These are phyloP conservation scores for Amblyraja radiata DNA, from an alignment of 2,797 vertebrate species.

Conservation along the genomic window DNA sequence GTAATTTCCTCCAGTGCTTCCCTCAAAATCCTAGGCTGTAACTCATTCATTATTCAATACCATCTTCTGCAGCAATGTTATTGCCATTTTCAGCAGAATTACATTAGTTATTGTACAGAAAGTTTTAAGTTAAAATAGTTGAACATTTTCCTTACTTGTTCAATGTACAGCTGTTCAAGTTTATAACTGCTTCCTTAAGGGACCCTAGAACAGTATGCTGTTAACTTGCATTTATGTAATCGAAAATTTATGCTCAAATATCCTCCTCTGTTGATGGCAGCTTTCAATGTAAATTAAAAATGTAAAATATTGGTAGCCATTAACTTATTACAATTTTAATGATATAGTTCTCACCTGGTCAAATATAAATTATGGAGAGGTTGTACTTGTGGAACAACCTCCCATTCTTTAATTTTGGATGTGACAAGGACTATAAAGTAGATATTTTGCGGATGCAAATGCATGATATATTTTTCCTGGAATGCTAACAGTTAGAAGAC, in stretches of 20 bases:
- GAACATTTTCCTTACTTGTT: background rate
- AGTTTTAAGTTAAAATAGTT: background rate
- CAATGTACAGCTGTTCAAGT: background rate
- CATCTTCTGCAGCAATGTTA: constrained; percentile 36
- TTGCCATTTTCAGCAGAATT: background rate
- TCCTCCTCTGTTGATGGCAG: no score
- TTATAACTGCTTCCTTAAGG: background rate
- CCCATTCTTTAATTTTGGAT: background rate
- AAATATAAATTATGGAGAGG: background rate
- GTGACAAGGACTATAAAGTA: background rate
- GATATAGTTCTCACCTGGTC: background rate
- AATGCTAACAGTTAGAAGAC: background rate
- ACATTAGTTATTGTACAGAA: background rate
- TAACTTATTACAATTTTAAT: background rate
- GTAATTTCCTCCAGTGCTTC: no score
- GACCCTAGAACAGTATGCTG: background rate
- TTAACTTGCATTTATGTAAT: background rate
- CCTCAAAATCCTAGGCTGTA: no score
- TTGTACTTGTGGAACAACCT: background rate
- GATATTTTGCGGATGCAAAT: background rate
- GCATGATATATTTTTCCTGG: background rate
- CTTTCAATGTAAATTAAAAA: background rate
- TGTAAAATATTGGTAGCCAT: background rate
- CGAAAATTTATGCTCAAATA: background rate
- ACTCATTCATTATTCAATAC: background rate